Percentiles rank a stretch among this genome's conserved stretches.
phyloP scores from a whole-genome alignment of 2,797 vertebrate species.

The Falco berigora region DNA sequence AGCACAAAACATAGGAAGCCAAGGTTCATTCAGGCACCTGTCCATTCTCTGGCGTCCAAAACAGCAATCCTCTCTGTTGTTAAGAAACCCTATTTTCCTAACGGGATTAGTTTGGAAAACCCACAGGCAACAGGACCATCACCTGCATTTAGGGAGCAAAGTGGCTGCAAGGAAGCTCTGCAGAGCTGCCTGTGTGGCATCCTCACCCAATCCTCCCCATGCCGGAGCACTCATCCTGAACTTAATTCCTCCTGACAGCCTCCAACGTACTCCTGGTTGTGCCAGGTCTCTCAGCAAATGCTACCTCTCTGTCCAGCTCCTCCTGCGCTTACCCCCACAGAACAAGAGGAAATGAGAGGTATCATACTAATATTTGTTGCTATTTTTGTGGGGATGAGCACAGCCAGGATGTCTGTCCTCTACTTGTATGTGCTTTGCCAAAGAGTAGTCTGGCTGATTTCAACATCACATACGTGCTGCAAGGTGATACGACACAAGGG shows the following conservation, averaged over 20 bases:
- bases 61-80: neutral
- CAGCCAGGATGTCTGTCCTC: neutral
- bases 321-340: neutral
- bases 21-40: neutral
- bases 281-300: neutral
- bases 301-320: neutral
- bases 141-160: neutral
- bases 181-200: neutral
- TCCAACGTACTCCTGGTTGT: neutral
- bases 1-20: neutral
- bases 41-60: neutral
- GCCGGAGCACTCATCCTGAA: neutral
- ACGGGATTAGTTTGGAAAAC: neutral
- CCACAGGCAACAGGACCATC: neutral
- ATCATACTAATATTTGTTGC: neutral
- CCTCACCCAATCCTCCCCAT: neutral
- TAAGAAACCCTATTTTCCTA: neutral
- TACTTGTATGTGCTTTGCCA: neutral
- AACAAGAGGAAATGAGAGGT: slow-evolving; percentile 17
- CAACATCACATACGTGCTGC: rapidly evolving
- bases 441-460: neutral
- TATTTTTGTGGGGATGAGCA: neutral
- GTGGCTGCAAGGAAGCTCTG: neutral
- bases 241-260: neutral
- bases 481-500: neutral